A percentile compares a stretch with the other conserved stretches of the same genome.
Conservation (phyloP, 2,113 vertebrate genomes). For the Isichthys henryi region DNA sequence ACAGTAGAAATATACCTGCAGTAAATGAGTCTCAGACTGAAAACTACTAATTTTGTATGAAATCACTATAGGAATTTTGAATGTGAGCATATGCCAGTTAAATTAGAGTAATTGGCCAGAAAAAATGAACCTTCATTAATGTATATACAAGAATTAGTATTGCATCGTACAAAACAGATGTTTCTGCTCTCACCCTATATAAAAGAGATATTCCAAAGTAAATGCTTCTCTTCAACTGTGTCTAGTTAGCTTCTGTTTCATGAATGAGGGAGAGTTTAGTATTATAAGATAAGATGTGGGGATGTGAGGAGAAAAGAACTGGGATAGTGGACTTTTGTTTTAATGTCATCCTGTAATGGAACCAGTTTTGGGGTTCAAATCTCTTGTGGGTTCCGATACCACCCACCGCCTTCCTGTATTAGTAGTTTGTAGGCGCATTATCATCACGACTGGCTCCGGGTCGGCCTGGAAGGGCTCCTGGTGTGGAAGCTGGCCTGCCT, state of each 20-base stretch:
- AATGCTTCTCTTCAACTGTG: neutral
- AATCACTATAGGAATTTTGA: neutral
- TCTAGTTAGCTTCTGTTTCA: neutral
- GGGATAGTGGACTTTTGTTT: neutral
- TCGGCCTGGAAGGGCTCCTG: no score
- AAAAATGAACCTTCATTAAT: neutral
- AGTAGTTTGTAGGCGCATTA: neutral
- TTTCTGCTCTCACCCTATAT: neutral
- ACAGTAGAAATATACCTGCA: no score
- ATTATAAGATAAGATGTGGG: neutral
- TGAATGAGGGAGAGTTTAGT: neutral
- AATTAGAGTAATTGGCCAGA: neutral
- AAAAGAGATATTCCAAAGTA: neutral
- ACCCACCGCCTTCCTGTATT: neutral
- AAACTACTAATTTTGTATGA: neutral
- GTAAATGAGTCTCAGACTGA: no score
- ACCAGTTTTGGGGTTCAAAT: neutral
- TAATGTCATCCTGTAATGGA: neutral
- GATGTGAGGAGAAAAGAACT: neutral
- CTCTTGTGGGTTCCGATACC: neutral
- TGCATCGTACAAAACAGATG: neutral
- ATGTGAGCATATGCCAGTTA: neutral
- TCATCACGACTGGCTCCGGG: no score
- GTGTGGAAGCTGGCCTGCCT: no score
- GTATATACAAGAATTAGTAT: neutral